Conservation (phyloP, 2,797 vertebrate species). For the Sylvilagus floridanus region DNA sequence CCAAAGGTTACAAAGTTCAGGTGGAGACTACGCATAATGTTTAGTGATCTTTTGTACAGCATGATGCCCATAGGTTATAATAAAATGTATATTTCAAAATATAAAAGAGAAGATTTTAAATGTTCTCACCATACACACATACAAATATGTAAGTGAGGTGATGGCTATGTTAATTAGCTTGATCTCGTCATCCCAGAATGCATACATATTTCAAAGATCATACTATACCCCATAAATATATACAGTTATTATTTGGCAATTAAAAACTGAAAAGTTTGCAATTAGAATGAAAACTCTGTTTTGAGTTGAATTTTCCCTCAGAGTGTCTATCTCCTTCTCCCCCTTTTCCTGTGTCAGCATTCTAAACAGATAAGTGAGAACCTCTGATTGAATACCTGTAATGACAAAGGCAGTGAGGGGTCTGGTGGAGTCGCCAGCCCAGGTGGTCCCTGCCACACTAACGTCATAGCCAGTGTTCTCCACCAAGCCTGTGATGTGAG, state of each 20-base stretch:
- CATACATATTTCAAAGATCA: neutral
- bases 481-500: slow-evolving; percentile 90
- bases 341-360: neutral
- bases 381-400: slow-evolving; percentile 90
- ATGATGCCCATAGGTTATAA: neutral
- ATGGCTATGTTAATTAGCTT: neutral
- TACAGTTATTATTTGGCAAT: neutral
- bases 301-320: neutral
- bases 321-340: neutral
- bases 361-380: slow-evolving; percentile 31
- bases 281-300: neutral
- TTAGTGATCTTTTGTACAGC: neutral
- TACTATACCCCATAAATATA: neutral
- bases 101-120: neutral
- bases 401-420: slow-evolving; percentile 90
- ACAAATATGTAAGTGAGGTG: neutral
- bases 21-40: neutral
- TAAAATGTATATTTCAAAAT: neutral
- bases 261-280: neutral
- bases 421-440: slow-evolving; percentile 87
- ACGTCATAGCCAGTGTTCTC: slow-evolving; percentile 92
- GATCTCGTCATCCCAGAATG: neutral
- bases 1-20: neutral
- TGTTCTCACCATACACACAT: neutral
- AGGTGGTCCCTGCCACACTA: slow-evolving; percentile 91